Conservation (phyloP, 2,113 vertebrate species). For the Aldabrachelys gigantea region DNA sequence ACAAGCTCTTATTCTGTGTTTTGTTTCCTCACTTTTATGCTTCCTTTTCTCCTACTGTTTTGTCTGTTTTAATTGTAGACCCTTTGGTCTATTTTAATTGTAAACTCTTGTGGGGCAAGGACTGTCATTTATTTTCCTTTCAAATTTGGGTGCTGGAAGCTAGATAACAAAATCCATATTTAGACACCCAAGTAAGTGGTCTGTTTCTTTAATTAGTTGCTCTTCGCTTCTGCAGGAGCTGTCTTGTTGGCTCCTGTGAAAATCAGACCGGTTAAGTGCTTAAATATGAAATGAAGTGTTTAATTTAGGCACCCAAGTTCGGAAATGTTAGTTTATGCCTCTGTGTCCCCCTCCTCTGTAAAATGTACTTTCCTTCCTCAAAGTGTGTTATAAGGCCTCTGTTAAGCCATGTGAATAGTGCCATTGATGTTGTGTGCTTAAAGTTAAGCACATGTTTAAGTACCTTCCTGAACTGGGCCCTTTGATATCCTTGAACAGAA, state of each 20-base stretch:
- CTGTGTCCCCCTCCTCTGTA: background rate
- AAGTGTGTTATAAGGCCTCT: background rate
- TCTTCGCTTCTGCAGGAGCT: background rate
- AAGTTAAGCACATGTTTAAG: background rate
- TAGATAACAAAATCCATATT: background rate
- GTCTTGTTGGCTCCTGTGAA: background rate
- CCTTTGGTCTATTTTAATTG: background rate
- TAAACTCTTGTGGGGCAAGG: background rate
- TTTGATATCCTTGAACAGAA: background rate
- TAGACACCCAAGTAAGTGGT: background rate
- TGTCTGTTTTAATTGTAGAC: background rate
- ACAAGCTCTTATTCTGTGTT: background rate
- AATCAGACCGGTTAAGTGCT: background rate
- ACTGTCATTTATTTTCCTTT: background rate
- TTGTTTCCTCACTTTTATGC: background rate
- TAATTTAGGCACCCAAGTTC: background rate
- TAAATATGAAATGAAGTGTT: background rate
- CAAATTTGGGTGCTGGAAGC: background rate
- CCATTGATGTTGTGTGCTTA: background rate
- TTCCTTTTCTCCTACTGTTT: background rate
- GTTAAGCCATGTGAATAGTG: background rate
- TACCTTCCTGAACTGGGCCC: background rate
- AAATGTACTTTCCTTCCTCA: accelerated
- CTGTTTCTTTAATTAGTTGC: background rate
- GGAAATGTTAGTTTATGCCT: background rate